phyloP scores from a whole-genome alignment of 2,888 invertebrate genomes.

The Ditula angustiorana region DNA sequence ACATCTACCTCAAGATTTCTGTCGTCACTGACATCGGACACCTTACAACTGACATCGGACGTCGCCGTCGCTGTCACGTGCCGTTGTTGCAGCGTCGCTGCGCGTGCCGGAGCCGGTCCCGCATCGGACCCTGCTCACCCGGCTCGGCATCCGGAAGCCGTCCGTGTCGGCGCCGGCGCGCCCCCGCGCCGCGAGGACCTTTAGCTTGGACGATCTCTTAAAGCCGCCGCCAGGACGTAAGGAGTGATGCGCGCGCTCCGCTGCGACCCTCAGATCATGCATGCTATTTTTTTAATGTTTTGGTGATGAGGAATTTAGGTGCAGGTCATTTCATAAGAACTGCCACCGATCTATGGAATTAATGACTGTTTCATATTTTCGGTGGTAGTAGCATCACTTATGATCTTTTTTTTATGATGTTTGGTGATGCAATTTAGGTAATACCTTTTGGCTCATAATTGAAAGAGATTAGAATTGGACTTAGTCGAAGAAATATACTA shows the following conservation, averaged over 20 bases:
- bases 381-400: too few relatives aligned
- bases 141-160: conserved; percentile 95
- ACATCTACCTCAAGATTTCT: not conserved
- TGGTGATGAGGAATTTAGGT: not conserved
- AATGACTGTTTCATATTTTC: too few relatives aligned
- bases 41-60: conserved; percentile 38
- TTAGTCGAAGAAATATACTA: too few relatives aligned
- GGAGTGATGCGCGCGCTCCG: conserved; percentile 76
- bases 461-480: too few relatives aligned
- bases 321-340: too few relatives aligned
- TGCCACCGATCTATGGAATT: too few relatives aligned
- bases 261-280: conserved; percentile 45
- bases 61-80: conserved; percentile 83
- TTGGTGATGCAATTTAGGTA: too few relatives aligned
- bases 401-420: too few relatives aligned
- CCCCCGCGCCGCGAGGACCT: conserved; percentile 91
- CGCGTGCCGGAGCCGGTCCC: conserved; percentile 78
- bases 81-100: conserved; percentile 66
- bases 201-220: conserved; percentile 95
- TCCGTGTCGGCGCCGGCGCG: conserved; percentile 92
- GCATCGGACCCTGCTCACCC: conserved; percentile 90
- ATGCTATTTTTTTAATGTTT: conserved; percentile 15
- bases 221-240: conserved; percentile 93
- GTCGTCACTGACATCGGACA: not conserved
- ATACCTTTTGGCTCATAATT: too few relatives aligned